Base-by-base conservation (phyloP, 2,113 vertebrate genomes). In the Boleophthalmus pectinirostris region DNA sequence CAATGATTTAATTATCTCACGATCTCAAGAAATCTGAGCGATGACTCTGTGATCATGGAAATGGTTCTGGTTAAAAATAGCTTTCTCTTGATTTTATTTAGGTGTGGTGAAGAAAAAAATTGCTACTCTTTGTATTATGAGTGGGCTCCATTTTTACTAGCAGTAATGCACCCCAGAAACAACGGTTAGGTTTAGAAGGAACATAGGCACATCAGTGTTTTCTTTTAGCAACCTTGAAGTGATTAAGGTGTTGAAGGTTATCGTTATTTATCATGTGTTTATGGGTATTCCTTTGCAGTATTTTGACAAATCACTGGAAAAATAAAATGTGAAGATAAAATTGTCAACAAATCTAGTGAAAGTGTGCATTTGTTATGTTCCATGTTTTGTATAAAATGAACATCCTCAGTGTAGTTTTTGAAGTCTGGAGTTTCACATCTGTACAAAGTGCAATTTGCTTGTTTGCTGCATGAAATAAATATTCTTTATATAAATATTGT, bases 381-480 rank as follows among this genome's bases (percentile, higher is more conserved):
- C n/a, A 1, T 70, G 61, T 57, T 73, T 67, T 74, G 74, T 85
- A 68, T 61, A 69, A 75, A 33, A 53, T 72, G 79, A 83, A 80
- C 70, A 67, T 72, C 81, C 85, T 70, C 25, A 14, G 53, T 87
- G 73, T 65, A 77, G 79, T 66, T 80, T 64, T 56, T 45, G 65
- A 38, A 69, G 51, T n/a, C 7, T 54, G 76, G 77, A 75, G 76
- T 78, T 79, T 69, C 68, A 29, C 18, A 72, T 72, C 70, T 88
- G 76, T 86, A 86, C 67, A 86, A 86, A 81, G 38, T 84, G 78
- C 74, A 64, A 86, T 77, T 86, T 81, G 72, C 56, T 75, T 76
- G 77, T 87, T 72, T 18, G 82, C 82, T 81, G 88, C 89, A 89
- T 89, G 84, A 70, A 69, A 51, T 73, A 89, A 86, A 81, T 87